These are phyloP conservation scores for Dicranocentrus wangi DNA, from an alignment of 2,888 invertebrate species.

Conservation along the genomic window DNA sequence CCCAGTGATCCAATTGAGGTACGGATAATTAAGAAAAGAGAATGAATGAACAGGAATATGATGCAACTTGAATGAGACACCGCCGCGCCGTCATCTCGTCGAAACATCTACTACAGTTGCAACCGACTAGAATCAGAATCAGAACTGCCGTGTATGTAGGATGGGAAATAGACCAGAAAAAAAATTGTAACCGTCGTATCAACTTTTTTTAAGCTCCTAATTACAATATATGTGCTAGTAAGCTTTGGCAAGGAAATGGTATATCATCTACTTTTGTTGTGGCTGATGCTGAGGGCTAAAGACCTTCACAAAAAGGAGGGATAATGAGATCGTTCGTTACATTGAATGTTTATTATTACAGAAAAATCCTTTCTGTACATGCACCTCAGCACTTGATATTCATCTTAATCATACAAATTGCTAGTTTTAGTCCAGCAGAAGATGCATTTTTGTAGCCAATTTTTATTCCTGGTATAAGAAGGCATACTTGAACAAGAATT, in stretches of 20 bases:
- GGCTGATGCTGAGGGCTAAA: slow-evolving; percentile 4
- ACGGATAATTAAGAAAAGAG: neutral
- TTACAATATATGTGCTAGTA: neutral
- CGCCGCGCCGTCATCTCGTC: neutral
- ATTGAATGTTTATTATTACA: no score
- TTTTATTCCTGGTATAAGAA: slow-evolving; percentile 7
- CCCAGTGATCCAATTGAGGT: neutral
- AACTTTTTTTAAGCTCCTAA: slow-evolving; percentile 14
- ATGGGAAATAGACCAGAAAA: slow-evolving; percentile 42
- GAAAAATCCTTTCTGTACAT: no score
- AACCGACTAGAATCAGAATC: no score
- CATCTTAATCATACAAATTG: no score
- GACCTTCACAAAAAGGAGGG: neutral
- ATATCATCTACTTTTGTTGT: neutral
- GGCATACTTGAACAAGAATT: neutral
- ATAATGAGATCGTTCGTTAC: neutral
- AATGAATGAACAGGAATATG: no score
- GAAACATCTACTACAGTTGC: no score
- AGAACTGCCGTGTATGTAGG: neutral
- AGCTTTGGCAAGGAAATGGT: slow-evolving; percentile 10
- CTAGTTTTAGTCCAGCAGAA: slow-evolving; percentile 23
- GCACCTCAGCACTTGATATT: no score
- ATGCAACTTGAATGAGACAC: slow-evolving; percentile 1
- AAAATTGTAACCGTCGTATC: neutral
- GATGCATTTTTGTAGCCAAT: slow-evolving; percentile 9